Evolutionary conservation across 2,113 vertebrate genomes (phyloP).

Genomic region (Atherinomorus stipes): DNA sequence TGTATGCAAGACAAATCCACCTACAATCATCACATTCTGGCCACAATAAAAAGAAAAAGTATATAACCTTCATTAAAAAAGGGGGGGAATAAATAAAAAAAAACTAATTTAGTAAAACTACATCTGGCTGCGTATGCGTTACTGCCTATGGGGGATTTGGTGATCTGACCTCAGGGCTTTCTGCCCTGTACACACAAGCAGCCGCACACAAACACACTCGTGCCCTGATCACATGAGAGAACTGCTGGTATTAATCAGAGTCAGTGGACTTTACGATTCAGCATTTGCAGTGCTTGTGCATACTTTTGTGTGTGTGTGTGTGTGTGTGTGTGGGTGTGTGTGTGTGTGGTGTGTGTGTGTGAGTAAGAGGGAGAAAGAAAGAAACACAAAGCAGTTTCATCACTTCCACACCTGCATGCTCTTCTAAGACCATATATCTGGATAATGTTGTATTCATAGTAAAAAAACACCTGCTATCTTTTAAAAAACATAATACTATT

Average conservation of each 20-base stretch:
- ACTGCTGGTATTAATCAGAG: conserved; percentile 43
- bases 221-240: conserved; percentile 29
- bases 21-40: not conserved
- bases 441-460: too few relatives aligned
- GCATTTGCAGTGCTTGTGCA: conserved; percentile 21
- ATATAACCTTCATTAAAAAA: not conserved
- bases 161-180: conserved; percentile 36
- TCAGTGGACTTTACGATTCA: conserved; percentile 41
- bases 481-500: too few relatives aligned
- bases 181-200: conserved; percentile 17
- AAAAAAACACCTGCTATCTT: too few relatives aligned
- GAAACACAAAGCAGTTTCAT: not conserved
- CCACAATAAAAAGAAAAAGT: not conserved
- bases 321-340: not conserved
- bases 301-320: conserved; percentile 5
- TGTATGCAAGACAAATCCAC: not conserved
- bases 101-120: conserved; percentile 15
- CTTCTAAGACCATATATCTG: not conserved
- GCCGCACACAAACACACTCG: conserved; percentile 3
- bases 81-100: not conserved
- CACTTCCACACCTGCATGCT: conserved; percentile 25
- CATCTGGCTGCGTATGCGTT: not conserved
- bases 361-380: too few relatives aligned
- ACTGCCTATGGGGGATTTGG: conserved; percentile 32
- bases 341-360: too few relatives aligned